A percentile compares a stretch with the other conserved stretches of the same genome.
phyloP scores from a whole-genome alignment of 2,113 vertebrate species.

The Hippolais icterina region DNA sequence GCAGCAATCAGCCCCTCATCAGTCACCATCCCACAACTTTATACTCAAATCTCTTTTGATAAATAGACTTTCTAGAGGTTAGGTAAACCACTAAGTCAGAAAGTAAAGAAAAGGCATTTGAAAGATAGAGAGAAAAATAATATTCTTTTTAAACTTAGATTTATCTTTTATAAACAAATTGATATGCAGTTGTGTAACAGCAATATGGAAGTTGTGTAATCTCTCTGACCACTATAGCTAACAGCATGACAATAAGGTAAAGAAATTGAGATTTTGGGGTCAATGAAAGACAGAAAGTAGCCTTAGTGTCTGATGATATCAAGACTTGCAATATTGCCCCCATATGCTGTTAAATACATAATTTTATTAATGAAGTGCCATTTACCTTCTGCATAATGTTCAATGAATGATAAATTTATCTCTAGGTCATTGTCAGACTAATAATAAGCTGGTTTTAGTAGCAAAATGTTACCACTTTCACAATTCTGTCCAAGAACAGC shows the following conservation, averaged over 20 bases:
- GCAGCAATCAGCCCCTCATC: neutral
- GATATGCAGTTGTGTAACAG: neutral
- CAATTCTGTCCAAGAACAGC: constrained; percentile 56
- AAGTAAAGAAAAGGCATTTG: neutral
- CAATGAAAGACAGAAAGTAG: neutral
- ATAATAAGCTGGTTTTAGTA: neutral
- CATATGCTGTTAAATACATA: neutral
- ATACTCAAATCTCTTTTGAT: neutral
- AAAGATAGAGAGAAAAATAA: neutral
- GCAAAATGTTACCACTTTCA: constrained; percentile 37
- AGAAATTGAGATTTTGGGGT: neutral
- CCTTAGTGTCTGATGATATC: neutral
- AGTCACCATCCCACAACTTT: neutral
- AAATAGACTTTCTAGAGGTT: neutral
- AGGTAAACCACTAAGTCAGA: neutral
- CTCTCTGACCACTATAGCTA: neutral
- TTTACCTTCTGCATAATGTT: neutral
- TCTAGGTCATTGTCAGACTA: neutral
- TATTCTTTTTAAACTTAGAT: neutral
- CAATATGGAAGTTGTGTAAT: neutral
- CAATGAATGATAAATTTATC: neutral
- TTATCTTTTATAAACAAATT: neutral
- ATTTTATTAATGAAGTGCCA: neutral
- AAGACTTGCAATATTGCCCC: neutral
- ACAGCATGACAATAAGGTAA: neutral